Evolutionary conservation across 2,113 vertebrate species (phyloP), one percentile per base, ranked within the genome.

Genomic region (Megaptera novaeangliae): DNA sequence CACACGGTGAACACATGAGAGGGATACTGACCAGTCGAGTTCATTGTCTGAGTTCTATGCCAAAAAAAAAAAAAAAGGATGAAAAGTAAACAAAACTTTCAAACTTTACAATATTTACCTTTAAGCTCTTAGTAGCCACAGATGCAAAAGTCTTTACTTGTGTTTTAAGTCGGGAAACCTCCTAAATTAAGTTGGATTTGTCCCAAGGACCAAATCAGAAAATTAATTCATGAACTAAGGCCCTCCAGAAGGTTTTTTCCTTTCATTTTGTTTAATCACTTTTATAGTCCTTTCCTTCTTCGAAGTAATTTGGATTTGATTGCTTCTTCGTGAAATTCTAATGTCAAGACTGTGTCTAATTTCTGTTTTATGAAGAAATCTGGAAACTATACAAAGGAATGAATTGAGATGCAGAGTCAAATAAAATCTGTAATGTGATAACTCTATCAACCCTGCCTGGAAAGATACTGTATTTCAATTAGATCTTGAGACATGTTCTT

Each of bases 321-420:
- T 98, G 94, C 97, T 97, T 97, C 96, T 98, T 97, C 63, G 95
- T 98, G 98, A 96, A 97, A 98, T 96, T 97, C 97, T 95, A 97
- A 98, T 98, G 98, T 97, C 98, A 97, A 97, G 97, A 97, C 96
- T 97, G 97, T 93, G 95, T 97, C 97, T 98, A 98, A 98, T 98
- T 98, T 98, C 97, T 98, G 96, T 98, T 97, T 98, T 97, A 98
- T 97, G 98, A 98, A 97, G 97, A 98, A 98, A 97, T 97, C 98
- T 97, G 97, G 97, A 98, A 97, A 98, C 92, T 93, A 97, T 95
- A 98, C 97, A 97, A 97, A 98, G 96, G 92, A 96, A 96, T 97
- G 97, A 95, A 98, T 97, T 96, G 96, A 97, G 97, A 96, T 89
- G 87, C 84, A 69, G 96, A 98, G 97, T 98, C 97, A 95, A 97